Evolutionary conservation across 2,797 vertebrate genomes (phyloP), one percentile per base, ranked within the genome.

Genomic region (Lithobates pipiens): DNA sequence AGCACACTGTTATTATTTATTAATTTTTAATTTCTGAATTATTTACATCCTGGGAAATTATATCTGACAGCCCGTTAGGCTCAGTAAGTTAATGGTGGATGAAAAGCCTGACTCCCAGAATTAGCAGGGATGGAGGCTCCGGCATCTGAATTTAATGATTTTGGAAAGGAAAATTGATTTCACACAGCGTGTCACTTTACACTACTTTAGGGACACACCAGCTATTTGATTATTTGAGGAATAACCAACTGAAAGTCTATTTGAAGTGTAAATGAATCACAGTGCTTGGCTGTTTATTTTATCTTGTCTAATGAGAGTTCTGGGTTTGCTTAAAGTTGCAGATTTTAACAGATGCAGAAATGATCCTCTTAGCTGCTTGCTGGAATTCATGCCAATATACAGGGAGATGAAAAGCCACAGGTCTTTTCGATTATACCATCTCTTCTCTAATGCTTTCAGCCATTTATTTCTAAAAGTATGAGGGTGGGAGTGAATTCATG

Each of bases 21-120:
- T 98, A 97, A 98, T 97, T 97, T 98, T 99, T 97, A 95, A 97
- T 96, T 91, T 89, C 95, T 99, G 96, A 98, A 99, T 99, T 97
- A 99, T 99, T 99, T 96, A 98, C 94, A 88, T 93, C 91, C 93
- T 94, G 94, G 94, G 94, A 95, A 95, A 95, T 95, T 93, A 93
- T 93, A 92, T 92, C 92, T 94, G 94, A 95, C 95, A 95, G 93
- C 90, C 94, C 94, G 94, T 95, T 94, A 93, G 93, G 95, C 94
- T 92, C 89, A 91, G 92, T 92, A 92, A 94, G 94, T 95, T 98
- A 98, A 97, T 97, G 96, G 95, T 94, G 94, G 93, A 89, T 94
- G 93, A 93, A 95, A 96, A 94, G 92, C 91, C 89, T 78, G 90
- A 92, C 91, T 90, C 93, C 92, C 68, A 90, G 93, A 94, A 93